Conservation (phyloP, 1,140 invertebrate species). For the Drosophila grimshawi region DNA sequence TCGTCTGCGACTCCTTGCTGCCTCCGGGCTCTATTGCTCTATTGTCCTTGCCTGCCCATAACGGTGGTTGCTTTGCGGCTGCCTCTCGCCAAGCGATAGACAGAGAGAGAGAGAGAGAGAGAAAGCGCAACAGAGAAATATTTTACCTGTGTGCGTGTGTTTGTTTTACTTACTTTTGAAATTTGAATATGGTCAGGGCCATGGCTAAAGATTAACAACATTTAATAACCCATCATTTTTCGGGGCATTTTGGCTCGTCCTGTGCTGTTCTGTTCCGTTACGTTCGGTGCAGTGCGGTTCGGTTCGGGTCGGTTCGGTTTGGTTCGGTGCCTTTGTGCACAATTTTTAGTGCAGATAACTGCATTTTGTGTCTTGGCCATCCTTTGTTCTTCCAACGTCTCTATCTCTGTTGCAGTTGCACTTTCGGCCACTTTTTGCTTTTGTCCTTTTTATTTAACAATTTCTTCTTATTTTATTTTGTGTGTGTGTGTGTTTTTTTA, state of each 20-base stretch:
- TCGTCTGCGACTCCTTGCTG: conserved; percentile 15
- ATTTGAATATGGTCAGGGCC: conserved; percentile 64
- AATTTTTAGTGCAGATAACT: conserved; percentile 70
- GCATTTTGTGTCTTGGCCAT: conserved; percentile 63
- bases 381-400: conserved; percentile 24
- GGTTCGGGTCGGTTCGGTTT: conserved; percentile 6
- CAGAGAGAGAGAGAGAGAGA: neutral
- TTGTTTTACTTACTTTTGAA: conserved; percentile 46
- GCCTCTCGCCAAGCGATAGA: conserved; percentile 9
- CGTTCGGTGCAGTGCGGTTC: conserved; percentile 14
- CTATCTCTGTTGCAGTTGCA: conserved; percentile 2
- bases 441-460: conserved; percentile 69
- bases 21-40: neutral
- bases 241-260: conserved; percentile 48
- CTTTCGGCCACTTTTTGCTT: conserved; percentile 71
- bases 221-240: conserved; percentile 81
- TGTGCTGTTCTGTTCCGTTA: conserved; percentile 8
- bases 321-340: conserved; percentile 37
- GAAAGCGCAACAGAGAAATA: neutral
- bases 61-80: conserved; percentile 49
- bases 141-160: conserved; percentile 29
- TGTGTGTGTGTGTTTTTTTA: conserved; percentile 61
- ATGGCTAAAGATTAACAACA: conserved; percentile 72
- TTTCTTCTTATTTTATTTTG: conserved; percentile 50
- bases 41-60: conserved; percentile 59